Base-by-base conservation (phyloP, 2,113 vertebrate genomes). In the Gallinago media region DNA sequence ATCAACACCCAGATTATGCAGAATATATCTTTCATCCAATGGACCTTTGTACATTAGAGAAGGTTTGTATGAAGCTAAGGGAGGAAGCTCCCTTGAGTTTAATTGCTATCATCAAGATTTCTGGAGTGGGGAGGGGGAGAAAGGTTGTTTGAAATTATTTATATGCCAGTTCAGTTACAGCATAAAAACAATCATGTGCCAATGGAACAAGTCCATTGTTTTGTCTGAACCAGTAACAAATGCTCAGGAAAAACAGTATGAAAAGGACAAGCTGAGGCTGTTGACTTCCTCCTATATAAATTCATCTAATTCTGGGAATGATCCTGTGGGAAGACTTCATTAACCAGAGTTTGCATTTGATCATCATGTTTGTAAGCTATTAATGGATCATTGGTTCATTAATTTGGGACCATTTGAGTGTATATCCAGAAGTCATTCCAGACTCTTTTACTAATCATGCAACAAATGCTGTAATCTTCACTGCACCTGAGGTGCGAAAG, bases 11-110 rank as follows among this genome's bases (percentile, higher is more conserved):
- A 36, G 99, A 99, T 98, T 99, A 99, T 93, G 98, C 99, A 79
- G 99, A 99, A 91, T 99, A 99, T 96, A 99, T 99, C 95, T 99
- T 99, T 98, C 99, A 99, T 97, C 98, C 99, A 85, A 99, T 99
- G 99, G 99, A 99, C 98, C 98, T 99, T 95, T 98, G 98, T 97
- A 99, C 99, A 66, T 98, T 99, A 98, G 99, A 99, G 97, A 99
- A 99, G 99, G 99, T 99, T 98, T 93, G 98, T 97, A 79, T 90
- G 67, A 54, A 44, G 42, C 79, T n/a, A 5, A 62, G 22, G 29
- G 54, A 70, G 55, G 11, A 66, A 58, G 22, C 3, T 70, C 74
- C 34, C 34, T 89, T 49, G 22, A 55, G 18, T 88, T 92, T 79
- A 44, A 22, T 78, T 88, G 20, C 54, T 68, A 0, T 54, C 32